These are phyloP conservation scores for Hepsetus odoe DNA, from an alignment of 2,113 vertebrate genomes.

Conservation along the genomic window DNA sequence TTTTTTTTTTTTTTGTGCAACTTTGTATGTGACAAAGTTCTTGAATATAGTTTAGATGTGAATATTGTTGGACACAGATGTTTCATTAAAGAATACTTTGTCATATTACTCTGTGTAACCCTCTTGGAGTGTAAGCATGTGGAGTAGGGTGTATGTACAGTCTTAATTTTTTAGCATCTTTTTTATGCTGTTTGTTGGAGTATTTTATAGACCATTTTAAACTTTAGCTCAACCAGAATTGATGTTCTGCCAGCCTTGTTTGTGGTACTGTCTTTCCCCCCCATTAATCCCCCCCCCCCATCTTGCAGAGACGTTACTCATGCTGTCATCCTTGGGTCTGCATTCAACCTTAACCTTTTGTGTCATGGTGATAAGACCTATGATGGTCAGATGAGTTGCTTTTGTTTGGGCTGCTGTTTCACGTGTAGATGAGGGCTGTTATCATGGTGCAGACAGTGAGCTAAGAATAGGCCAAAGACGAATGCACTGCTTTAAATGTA, in stretches of 20 bases:
- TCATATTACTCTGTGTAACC: background rate
- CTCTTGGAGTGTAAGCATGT: too few relatives aligned
- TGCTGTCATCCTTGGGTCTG: background rate
- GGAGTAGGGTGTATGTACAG: background rate
- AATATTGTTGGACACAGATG: too few relatives aligned
- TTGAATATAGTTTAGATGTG: too few relatives aligned
- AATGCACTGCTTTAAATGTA: background rate
- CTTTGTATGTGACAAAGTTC: too few relatives aligned
- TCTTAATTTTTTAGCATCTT: background rate
- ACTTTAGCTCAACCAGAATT: background rate
- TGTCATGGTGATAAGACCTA: slow-evolving; percentile 18
- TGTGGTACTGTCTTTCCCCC: background rate
- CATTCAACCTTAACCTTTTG: slow-evolving; percentile 11
- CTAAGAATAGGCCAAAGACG: slow-evolving; percentile 10
- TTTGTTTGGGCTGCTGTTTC: slow-evolving; percentile 31
- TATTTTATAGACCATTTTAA: background rate
- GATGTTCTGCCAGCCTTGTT: background rate
- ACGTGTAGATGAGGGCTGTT: background rate
- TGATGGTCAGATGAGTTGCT: slow-evolving; percentile 12
- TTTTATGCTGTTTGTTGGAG: background rate
- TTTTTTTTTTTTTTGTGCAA: too few relatives aligned
- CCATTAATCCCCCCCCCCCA: too few relatives aligned
- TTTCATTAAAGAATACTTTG: too few relatives aligned
- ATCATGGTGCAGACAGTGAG: background rate
- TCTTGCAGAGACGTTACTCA: slow-evolving; percentile 7